Conservation (phyloP, 2,888 invertebrate species). For the Xestoiulus laeticollis region DNA sequence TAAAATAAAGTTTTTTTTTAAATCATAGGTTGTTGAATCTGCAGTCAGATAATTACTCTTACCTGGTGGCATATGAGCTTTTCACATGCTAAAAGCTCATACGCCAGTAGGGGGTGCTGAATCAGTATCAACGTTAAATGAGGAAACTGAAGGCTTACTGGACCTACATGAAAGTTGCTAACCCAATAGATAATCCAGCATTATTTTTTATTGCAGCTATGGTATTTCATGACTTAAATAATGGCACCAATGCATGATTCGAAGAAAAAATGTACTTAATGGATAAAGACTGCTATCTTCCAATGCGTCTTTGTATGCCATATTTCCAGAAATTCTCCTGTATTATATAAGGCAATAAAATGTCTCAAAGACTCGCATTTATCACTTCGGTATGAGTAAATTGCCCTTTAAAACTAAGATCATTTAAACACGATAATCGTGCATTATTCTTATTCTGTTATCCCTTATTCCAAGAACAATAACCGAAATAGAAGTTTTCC, state of each 20-base stretch:
- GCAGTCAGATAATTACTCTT: too few relatives aligned
- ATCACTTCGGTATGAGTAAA: neutral
- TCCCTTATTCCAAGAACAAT: neutral
- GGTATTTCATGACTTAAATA: neutral
- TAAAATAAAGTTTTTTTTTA: too few relatives aligned
- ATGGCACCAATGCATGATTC: neutral
- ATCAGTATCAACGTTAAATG: too few relatives aligned
- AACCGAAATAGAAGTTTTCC: neutral
- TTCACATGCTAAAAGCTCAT: too few relatives aligned
- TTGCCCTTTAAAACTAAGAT: conserved; percentile 28
- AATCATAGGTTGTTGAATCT: too few relatives aligned
- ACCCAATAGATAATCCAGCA: too few relatives aligned
- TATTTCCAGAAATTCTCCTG: neutral
- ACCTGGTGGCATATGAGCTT: too few relatives aligned
- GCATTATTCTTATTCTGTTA: conserved; percentile 10
- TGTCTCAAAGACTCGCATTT: neutral
- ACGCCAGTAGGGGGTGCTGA: too few relatives aligned
- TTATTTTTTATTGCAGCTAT: neutral
- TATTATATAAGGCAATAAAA: neutral
- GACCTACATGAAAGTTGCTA: too few relatives aligned
- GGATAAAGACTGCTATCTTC: neutral
- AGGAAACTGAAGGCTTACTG: too few relatives aligned
- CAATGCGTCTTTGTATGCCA: neutral
- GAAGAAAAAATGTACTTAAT: neutral
- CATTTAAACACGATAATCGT: neutral